Base-by-base conservation (phyloP, 2,888 invertebrate species). In the Graphium colonna region DNA sequence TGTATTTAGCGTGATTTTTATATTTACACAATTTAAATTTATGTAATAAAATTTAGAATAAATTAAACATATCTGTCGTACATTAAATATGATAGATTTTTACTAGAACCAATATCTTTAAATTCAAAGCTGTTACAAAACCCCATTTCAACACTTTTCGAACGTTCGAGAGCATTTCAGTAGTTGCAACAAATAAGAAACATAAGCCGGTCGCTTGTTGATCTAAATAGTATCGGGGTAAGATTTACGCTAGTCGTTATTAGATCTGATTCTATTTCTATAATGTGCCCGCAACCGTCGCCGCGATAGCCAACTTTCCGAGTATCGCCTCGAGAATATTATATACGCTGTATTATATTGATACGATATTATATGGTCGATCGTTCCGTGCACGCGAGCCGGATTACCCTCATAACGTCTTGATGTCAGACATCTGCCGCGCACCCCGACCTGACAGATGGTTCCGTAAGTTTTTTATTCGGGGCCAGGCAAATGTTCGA, bases 351-450 rank as follows among this genome's bases (percentile, higher is more conserved):
- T 3, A 26, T 21, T 21, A 21, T 21, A 21, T 21, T 13, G 15
- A 18, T 42, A 26, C 42, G 55, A 56, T 56, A 60, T 60, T 51
- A 55, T 57, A 55, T 56, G 36, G 59, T 57, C 73, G 75, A 77
- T 77, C 75, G 75, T 79, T 82, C 71, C 71, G 67, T 74, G 62
- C 77, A 78, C 73, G 71, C 75, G 79, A 79, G 65, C 71, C 70
- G 79, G 79, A 82, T 85, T 80, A 79, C 80, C 77, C 77, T 71
- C 80, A 63, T 83, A 82, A 86, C 79, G 82, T 84, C 87, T 85
- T 82, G 79, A 86, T 84, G 79, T 78, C 77, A 56, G 71, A 75
- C 87, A 87, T 80, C 79, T 86, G 87, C 72, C 71, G 73, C 70
- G 66, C 62, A 68, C 63, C 69, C 73, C 64, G 71, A 66, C 68